Evolutionary conservation across 1,140 invertebrate species (phyloP).

Genomic region (Caenorhabditis elegans): WBcel235 BX284603.4:2719001-2719500

Average conservation of each 20-base stretch:
- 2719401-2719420: constrained; percentile 93
- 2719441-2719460: constrained; percentile 88
- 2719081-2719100: too few relatives aligned
- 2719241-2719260: constrained; percentile 85
- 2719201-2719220: constrained; percentile 68
- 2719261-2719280: constrained; percentile 88
- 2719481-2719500: constrained; percentile 61
- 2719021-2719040: too few relatives aligned
- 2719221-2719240: constrained; percentile 82
- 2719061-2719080: too few relatives aligned
- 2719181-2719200: neutral
- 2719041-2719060: too few relatives aligned
- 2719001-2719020: too few relatives aligned
- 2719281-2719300: constrained; percentile 76
- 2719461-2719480: constrained; percentile 79
- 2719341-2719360: constrained; percentile 47
- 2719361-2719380: constrained; percentile 69
- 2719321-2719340: constrained; percentile 45
- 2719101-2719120: too few relatives aligned
- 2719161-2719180: neutral
- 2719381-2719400: constrained; percentile 88
- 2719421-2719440: constrained; percentile 83
- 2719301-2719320: constrained; percentile 49
- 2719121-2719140: too few relatives aligned
- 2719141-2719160: too few relatives aligned